Evolutionary conservation across 2,113 vertebrate species (phyloP).

Genomic region (Onychostoma macrolepis): DNA sequence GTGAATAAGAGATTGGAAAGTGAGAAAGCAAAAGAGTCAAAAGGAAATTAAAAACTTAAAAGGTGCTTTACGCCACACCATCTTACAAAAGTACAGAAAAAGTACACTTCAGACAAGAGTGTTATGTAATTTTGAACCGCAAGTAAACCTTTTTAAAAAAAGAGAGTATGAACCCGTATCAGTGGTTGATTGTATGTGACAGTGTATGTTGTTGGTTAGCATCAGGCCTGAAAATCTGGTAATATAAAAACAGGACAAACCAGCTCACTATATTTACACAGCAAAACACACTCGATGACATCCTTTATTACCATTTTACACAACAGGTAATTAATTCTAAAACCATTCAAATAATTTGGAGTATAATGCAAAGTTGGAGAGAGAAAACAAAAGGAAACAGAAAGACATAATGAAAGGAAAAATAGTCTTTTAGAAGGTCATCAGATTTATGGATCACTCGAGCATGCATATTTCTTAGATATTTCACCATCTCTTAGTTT

Average conservation of each 20-base stretch:
- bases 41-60: neutral
- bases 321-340: neutral
- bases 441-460: neutral
- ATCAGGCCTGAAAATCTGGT: neutral
- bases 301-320: neutral
- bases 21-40: constrained; percentile 3
- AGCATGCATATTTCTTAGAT: neutral
- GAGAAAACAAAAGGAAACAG: neutral
- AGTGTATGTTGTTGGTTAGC: neutral
- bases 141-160: neutral
- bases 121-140: neutral
- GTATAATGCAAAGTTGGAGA: neutral
- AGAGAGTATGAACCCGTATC: neutral
- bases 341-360: neutral
- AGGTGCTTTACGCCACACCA: neutral
- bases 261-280: neutral
- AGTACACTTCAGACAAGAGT: neutral
- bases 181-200: neutral
- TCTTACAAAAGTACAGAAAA: neutral
- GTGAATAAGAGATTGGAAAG: constrained; percentile 40
- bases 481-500: neutral
- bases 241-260: constrained; percentile 4
- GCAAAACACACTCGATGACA: neutral
- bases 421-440: neutral
- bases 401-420: neutral